These are phyloP conservation scores for Litoditis marina DNA, from an alignment of 2,888 invertebrate genomes.

Conservation along the genomic window DNA sequence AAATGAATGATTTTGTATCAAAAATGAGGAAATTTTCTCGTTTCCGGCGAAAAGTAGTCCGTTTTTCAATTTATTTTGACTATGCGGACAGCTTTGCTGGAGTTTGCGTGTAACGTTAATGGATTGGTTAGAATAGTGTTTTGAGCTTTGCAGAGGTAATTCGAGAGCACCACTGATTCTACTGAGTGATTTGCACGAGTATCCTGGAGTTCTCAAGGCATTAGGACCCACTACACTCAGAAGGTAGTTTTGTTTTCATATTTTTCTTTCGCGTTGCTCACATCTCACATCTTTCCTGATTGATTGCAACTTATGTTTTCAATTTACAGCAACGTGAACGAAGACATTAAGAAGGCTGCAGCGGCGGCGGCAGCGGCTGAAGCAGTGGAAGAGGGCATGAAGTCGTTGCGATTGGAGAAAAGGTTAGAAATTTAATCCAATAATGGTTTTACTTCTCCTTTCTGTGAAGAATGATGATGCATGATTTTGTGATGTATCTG, in stretches of 20 bases:
- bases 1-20: too few relatives aligned
- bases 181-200: constrained; percentile 37
- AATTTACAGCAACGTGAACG: constrained; percentile 19
- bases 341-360: constrained; percentile 23
- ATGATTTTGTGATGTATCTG: too few relatives aligned
- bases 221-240: constrained; percentile 24
- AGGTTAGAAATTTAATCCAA: too few relatives aligned
- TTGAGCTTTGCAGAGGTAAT: constrained; percentile 26
- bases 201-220: constrained; percentile 31
- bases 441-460: too few relatives aligned
- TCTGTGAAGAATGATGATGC: too few relatives aligned
- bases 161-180: constrained; percentile 33
- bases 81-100: not conserved
- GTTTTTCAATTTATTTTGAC: not conserved
- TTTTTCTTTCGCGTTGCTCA: not conserved
- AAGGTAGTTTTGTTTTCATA: constrained; percentile 9
- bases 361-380: not conserved
- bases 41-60: too few relatives aligned
- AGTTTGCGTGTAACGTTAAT: too few relatives aligned
- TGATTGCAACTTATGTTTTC: not conserved
- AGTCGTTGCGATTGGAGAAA: constrained; percentile 1
- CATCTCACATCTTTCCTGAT: not conserved
- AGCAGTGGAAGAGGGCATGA: constrained; percentile 19
- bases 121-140: not conserved
- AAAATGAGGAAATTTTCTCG: too few relatives aligned